Percentiles rank a stretch among this genome's conserved stretches.
Conservation (phyloP, 1,140 invertebrate species). For the Luehdorfia chinensis region DNA sequence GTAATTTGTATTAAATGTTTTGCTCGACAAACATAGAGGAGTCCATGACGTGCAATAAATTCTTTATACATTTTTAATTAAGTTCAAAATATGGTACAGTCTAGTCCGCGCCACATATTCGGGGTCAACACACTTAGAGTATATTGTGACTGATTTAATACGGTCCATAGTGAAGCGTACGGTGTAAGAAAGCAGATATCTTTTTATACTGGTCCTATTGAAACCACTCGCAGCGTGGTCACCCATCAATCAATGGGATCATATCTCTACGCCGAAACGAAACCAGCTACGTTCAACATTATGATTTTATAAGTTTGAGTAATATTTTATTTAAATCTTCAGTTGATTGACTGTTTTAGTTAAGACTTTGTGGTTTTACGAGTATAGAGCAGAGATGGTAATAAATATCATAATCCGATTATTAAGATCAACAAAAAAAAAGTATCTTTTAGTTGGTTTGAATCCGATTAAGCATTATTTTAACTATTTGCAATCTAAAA, state of each 20-base stretch:
- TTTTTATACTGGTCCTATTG: constrained; percentile 11
- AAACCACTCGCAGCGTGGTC: constrained; percentile 50
- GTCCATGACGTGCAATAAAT: constrained; percentile 55
- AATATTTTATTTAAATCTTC: constrained; percentile 74
- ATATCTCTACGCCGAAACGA: constrained; percentile 63
- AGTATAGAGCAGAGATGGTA: constrained; percentile 33
- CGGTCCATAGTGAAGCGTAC: constrained; percentile 19
- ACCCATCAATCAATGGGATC: constrained; percentile 76
- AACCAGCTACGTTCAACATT: constrained; percentile 55
- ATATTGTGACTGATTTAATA: constrained; percentile 39
- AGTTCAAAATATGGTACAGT: constrained; percentile 58
- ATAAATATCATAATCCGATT: constrained; percentile 38
- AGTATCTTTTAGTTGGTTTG: constrained; percentile 47
- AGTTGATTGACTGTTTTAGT: constrained; percentile 70
- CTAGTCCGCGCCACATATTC: constrained; percentile 36
- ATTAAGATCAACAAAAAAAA: constrained; percentile 33
- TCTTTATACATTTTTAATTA: constrained; percentile 71
- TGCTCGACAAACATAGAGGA: constrained; percentile 48
- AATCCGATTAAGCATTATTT: background rate
- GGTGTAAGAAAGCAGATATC: background rate
- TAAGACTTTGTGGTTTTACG: constrained; percentile 45
- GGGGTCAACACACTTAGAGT: constrained; percentile 67
- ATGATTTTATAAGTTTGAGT: constrained; percentile 70
- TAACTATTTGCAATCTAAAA: background rate
- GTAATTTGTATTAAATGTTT: constrained; percentile 42